Base-by-base conservation (phyloP, 1,140 invertebrate genomes). In the Metaphire vulgaris region DNA sequence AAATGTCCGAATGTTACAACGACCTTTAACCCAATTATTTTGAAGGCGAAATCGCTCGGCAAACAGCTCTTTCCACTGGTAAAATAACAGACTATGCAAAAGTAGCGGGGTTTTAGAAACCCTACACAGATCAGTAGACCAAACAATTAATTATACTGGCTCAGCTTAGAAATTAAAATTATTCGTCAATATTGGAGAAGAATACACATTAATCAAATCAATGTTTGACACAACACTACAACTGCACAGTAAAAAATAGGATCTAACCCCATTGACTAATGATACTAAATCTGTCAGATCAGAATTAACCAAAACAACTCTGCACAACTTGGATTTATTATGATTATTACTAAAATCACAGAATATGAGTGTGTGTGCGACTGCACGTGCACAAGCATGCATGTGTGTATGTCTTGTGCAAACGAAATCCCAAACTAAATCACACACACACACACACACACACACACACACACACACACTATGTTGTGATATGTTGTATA, bases 1-100 rank as follows among this genome's bases (percentile, higher is more conserved):
- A 84, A 88, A 88, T 31, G 87, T 88, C 64, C 87, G 78, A 1
- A 88, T 87, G 75, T 87, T 86, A 80, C 85, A 85, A 67, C 83
- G 74, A 29, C 85, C 85, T 70, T 80, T 81, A 30, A 85, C 78
- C 85, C 85, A 86, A 77, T 86, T 86, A 72, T 83, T 84, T n/a
- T 84, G 76, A 26, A 86, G 71, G 33, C 83, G 76, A 76, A 81
- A 86, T 74, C 84, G 77, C 69, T 86, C 85, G 65, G 84, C 83
- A 83, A 86, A 86, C 14, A 86, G 83, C 77, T 82, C 81, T 77
- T 85, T 85, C 85, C 85, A 86, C 85, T 86, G 69, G 28, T 82
- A 81, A 31, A 79, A 64, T 74, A 72, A 74, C 74, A n/a, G 78
- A 74, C 65, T n/a, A 76, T 67, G 1, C 1, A 67, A 41, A 16